Evolutionary conservation across 2,888 invertebrate genomes (phyloP), one percentile per base, ranked within the genome.

Genomic region (Melinopterus prodromus): DNA sequence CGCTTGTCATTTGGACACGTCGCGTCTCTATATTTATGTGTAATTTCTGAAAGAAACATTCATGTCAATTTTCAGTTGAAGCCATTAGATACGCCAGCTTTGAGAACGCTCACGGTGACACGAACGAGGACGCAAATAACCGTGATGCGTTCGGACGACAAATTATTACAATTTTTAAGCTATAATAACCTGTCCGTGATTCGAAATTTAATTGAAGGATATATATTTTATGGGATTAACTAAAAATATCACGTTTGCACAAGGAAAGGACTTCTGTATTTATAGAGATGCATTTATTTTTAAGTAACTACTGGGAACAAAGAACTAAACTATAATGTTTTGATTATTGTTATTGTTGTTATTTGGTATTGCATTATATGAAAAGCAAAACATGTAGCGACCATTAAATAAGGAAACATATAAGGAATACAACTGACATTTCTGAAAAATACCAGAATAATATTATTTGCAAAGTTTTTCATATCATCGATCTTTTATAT

Each of bases 41-140:
- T 53, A 53, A 53, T 53, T 53, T 53, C 53, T 53, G 53, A 53
- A 53, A 53, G 53, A 53, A 53, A 53, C 53, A 53, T 53, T 53
- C 53, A 53, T 53, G 53, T 53, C 53, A 74, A 74, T 74, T 74
- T 74, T 74, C 74, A 74, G 35, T 35, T 71, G 74, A 74, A 74
- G 37, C 37, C 74, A 37, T 74, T 74, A 74, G 74, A 74, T 74
- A 74, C 74, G 36, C 26, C 26, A 26, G 74, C 74, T 74, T 74
- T 74, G 74, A 74, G 74, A 74, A 53, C 53, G 53, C 53, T 53
- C 53, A 9, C 53, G 12, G 53, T 53, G 53, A 53, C 53, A 53
- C 53, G 53, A 53, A 53, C 53, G 7, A 53, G 53, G 53, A 53
- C 53, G 53, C 53, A 53, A 53, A 53, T 53, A 53, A 53, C 53